A percentile compares a stretch with the other conserved stretches of the same genome.
These are phyloP conservation scores for Cacoxenus indagator DNA, from an alignment of 2,888 invertebrate genomes.

Conservation along the genomic window DNA sequence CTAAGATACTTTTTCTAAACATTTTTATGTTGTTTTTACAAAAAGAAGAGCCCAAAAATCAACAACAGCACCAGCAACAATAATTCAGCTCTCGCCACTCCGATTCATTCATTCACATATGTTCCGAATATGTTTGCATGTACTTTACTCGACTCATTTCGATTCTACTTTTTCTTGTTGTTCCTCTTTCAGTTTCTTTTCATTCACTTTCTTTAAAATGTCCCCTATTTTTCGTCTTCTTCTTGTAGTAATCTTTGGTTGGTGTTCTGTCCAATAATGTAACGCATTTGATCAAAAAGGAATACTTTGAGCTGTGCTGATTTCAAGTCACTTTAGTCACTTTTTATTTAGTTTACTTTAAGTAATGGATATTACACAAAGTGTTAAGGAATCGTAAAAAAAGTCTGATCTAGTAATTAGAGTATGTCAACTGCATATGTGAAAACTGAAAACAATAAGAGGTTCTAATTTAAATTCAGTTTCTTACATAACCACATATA, in stretches of 20 bases:
- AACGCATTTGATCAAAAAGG: no score
- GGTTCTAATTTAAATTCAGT: no score
- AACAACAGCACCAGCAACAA: not conserved
- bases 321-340: no score
- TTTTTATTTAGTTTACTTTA: no score
- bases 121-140: constrained; percentile 35
- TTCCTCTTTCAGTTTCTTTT: not conserved
- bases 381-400: no score
- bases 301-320: no score
- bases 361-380: no score
- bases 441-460: no score
- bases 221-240: not conserved
- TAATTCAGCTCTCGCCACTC: not conserved
- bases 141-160: not conserved
- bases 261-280: not conserved
- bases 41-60: not conserved
- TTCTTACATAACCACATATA: no score
- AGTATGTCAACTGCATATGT: no score
- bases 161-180: constrained; percentile 23
- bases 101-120: constrained; percentile 44
- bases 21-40: constrained; percentile 7
- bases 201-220: not conserved
- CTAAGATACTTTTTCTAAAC: not conserved
- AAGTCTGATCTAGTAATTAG: no score
- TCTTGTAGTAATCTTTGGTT: not conserved